Conservation (phyloP, 2,113 vertebrate genomes). For the Xerus inauris region DNA sequence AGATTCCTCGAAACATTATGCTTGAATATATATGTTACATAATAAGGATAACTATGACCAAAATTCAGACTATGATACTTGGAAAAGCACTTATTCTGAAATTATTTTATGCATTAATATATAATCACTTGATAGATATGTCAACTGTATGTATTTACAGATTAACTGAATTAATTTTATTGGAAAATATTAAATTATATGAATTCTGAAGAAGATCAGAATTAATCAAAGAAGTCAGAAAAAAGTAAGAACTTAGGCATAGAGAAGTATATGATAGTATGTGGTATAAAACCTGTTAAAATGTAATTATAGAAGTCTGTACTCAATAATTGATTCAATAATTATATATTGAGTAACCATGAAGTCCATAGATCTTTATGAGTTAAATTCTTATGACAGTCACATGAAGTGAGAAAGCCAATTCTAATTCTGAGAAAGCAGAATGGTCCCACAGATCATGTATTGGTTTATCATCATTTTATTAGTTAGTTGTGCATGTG, state of each 20-base stretch:
- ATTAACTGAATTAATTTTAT: not conserved
- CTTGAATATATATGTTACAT: not conserved
- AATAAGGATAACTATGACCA: not conserved
- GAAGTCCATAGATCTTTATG: not conserved
- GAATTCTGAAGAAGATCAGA: not conserved
- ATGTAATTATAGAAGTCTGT: not conserved
- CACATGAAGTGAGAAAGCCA: not conserved
- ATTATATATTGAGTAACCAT: not conserved
- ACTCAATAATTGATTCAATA: not conserved
- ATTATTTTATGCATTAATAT: not conserved
- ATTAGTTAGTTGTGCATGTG: not conserved
- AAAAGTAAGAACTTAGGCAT: not conserved
- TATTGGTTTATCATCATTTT: constrained; percentile 27
- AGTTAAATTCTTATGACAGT: not conserved
- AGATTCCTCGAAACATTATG: not conserved
- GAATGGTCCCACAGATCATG: not conserved
- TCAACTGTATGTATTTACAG: not conserved
- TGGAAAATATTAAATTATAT: not conserved
- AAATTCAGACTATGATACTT: not conserved
- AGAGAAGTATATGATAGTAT: not conserved
- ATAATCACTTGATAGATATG: not conserved
- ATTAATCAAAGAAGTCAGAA: not conserved
- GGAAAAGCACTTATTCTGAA: not conserved
- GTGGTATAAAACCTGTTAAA: not conserved
- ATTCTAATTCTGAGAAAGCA: not conserved